Base-by-base conservation (phyloP, 2,888 invertebrate genomes). In the Artemia sinica region DNA sequence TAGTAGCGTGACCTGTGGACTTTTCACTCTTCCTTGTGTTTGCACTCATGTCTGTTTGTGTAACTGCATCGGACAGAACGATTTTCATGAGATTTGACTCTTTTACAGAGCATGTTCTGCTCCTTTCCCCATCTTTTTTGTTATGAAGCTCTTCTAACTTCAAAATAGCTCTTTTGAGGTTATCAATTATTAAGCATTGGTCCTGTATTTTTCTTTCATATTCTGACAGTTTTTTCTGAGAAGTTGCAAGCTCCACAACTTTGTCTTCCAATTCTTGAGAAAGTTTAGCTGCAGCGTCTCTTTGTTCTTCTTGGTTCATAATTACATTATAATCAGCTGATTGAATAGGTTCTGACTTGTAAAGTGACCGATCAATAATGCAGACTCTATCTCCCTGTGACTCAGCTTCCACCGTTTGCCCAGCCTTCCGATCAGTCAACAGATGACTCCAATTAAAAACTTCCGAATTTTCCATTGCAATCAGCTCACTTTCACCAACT, bases 361-460 rank as follows among this genome's bases (percentile, higher is more conserved):
- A 28, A n/a, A 58, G 28, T 9, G 63, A 58, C 14, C 63, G 63
- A 28, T 58, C 63, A 9, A 58, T 28, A 58, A 58, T 58, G 63
- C 63, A 58, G 8, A 58, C 14, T 18, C 11, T n/a, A 28, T 28
- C 28, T 28, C 14, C 2, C 9, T n/a, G 63, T 10, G 11, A 28
- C 63, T 58, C 63, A 28, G 2, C n/a, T 18, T 58, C 63, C 14
- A 58, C 28, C n/a, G 28, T 11, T 28, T 28, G 63, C 9, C 63
- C 63, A 10, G 63, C 63, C 10, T n/a, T 58, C 14, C 63, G 63
- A 9, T n/a, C 28, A 28, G 8, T 58, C 63, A 58, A 28, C 8
- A 28, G 28, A 58, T 58, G 63, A 28, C 63, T 58, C 63, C 63
- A 58, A 28, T 58, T 58, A 28, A 58, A n/a, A 58, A 58, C 63